A percentile compares a stretch with the other conserved stretches of the same genome.
Conservation (phyloP, 2,888 invertebrate species). For the Plebejus melissa region DNA sequence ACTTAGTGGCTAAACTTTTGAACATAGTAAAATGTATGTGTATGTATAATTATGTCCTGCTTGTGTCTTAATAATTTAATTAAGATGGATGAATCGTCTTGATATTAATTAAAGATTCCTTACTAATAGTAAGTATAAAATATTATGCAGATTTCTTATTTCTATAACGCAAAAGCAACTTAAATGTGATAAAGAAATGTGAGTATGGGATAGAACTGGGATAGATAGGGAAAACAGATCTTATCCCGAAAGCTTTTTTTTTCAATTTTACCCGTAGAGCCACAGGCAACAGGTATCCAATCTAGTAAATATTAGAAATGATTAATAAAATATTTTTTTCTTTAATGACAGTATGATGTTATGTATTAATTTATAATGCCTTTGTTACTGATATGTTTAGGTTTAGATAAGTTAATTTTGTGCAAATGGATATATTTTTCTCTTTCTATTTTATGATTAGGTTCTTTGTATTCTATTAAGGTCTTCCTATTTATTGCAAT, state of each 20-base stretch:
- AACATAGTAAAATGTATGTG: neutral
- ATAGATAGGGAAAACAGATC: too few species aligned
- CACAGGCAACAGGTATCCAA: too few species aligned
- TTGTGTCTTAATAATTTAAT: neutral
- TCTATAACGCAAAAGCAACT: too few species aligned
- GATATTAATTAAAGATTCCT: neutral
- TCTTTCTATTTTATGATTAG: neutral
- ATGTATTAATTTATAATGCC: neutral
- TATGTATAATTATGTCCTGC: neutral
- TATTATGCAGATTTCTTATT: too few species aligned
- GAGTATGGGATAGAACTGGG: too few species aligned
- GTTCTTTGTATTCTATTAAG: neutral
- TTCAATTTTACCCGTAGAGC: too few species aligned
- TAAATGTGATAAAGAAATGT: too few species aligned
- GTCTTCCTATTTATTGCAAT: neutral
- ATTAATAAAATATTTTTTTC: too few species aligned
- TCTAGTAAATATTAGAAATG: too few species aligned
- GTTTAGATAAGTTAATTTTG: neutral
- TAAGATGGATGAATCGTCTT: neutral
- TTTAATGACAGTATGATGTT: neutral
- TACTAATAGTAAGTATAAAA: too few species aligned
- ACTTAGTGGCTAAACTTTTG: neutral
- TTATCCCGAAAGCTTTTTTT: too few species aligned
- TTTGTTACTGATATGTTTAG: neutral
- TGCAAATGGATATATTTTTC: constrained; percentile 2